Percentiles rank a stretch among this genome's conserved stretches.
Conservation (phyloP, 2,113 vertebrate genomes). For the Geococcyx californianus region DNA sequence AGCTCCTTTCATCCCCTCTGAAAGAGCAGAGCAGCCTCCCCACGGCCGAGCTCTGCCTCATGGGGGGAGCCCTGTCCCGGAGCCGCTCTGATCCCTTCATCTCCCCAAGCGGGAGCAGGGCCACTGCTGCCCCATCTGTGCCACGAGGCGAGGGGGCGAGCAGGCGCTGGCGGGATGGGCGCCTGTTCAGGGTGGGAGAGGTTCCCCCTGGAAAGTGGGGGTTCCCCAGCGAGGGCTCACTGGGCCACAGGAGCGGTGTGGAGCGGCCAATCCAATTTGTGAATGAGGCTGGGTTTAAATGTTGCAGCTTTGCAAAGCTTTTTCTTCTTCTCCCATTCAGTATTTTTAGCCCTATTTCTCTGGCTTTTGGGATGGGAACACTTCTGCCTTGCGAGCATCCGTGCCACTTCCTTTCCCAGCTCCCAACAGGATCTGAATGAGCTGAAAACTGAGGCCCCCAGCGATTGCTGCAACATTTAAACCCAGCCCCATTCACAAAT, state of each 20-base stretch:
- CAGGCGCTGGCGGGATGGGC: accelerated
- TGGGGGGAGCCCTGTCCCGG: not conserved
- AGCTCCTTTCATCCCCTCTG: not conserved
- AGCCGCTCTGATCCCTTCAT: not conserved
- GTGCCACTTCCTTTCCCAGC: not conserved
- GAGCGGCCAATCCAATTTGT: not conserved
- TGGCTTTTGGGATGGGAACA: not conserved
- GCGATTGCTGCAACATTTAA: not conserved
- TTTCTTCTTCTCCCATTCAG: accelerated
- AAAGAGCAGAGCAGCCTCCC: not conserved
- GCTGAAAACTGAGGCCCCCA: not conserved
- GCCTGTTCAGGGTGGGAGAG: no score
- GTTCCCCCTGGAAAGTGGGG: no score
- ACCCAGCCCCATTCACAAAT: not conserved
- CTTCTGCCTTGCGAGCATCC: not conserved
- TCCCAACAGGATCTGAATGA: not conserved
- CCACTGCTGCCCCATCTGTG: not conserved
- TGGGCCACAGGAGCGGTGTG: accelerated
- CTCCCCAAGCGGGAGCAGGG: not conserved
- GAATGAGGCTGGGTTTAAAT: no score
- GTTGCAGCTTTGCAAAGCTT: no score
- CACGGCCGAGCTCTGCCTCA: not conserved
- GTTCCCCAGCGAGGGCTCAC: not conserved
- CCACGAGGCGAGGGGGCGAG: accelerated
- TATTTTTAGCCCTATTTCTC: not conserved